These are phyloP conservation scores for Apoderus coryli DNA, from an alignment of 2,888 invertebrate genomes.

Conservation along the genomic window DNA sequence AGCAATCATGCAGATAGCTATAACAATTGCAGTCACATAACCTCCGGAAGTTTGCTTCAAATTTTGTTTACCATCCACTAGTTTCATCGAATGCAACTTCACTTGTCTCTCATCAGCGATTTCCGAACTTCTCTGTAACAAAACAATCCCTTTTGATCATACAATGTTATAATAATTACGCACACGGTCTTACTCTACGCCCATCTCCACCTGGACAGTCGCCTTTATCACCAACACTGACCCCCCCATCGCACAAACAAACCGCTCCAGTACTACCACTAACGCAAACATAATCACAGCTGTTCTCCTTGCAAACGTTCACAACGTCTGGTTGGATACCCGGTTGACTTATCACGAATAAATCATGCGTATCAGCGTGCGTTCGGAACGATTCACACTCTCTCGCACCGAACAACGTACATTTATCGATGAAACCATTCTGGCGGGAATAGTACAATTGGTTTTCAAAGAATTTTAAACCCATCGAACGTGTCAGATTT, in stretches of 20 bases:
- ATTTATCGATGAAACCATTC: conserved; percentile 42
- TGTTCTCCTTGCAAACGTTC: conserved; percentile 38
- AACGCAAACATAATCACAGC: conserved; percentile 49
- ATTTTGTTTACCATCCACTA: too few relatives aligned
- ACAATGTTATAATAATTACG: too few relatives aligned
- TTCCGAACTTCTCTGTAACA: too few relatives aligned
- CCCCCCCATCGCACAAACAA: conserved; percentile 41
- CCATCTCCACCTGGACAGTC: too few relatives aligned
- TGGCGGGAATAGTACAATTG: conserved; percentile 54
- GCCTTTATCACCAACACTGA: conserved; percentile 26
- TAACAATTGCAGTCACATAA: too few relatives aligned
- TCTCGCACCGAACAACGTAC: conserved; percentile 38
- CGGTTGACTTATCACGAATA: conserved; percentile 39
- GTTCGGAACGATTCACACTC: conserved; percentile 35
- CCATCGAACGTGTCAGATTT: conserved; percentile 42
- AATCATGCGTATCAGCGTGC: conserved; percentile 33
- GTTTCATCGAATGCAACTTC: too few relatives aligned
- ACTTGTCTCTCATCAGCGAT: too few relatives aligned
- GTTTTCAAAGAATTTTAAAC: conserved; percentile 60
- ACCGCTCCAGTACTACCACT: conserved; percentile 33
- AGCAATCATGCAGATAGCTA: too few relatives aligned
- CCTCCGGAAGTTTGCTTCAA: too few relatives aligned
- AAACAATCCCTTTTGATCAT: too few relatives aligned
- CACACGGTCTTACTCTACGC: too few relatives aligned
- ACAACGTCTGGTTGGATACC: conserved; percentile 37